A percentile compares a stretch with the other conserved stretches of the same genome.
These are phyloP conservation scores for Fragum sueziense DNA, from an alignment of 2,888 invertebrate genomes.

Conservation along the genomic window DNA sequence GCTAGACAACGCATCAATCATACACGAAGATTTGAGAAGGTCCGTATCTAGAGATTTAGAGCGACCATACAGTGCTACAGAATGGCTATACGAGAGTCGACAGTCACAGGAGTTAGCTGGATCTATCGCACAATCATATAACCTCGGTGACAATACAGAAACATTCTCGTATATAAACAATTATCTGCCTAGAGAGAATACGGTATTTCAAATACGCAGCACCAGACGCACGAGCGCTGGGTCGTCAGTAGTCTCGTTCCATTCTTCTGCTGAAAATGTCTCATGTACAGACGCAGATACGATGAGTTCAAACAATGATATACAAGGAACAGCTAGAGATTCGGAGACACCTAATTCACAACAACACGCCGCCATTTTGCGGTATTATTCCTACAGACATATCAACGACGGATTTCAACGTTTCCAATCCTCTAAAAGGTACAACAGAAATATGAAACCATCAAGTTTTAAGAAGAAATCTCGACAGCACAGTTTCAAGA, in stretches of 20 bases:
- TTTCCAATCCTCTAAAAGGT: constrained; percentile 30
- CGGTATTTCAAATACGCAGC: constrained; percentile 40
- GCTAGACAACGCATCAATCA: constrained; percentile 57
- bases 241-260: constrained; percentile 45
- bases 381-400: constrained; percentile 59
- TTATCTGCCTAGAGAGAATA: constrained; percentile 63
- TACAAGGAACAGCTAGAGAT: constrained; percentile 30
- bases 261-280: constrained; percentile 47
- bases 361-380: constrained; percentile 55
- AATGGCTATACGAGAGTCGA: constrained; percentile 51
- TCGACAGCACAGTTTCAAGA: neutral
- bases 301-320: constrained; percentile 10
- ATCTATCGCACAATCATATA: constrained; percentile 73
- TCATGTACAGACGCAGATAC: constrained; percentile 45
- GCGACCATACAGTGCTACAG: constrained; percentile 54
- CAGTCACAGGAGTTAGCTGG: constrained; percentile 69
- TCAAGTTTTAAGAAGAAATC: constrained; percentile 1
- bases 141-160: constrained; percentile 70
- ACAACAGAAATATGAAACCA: constrained; percentile 35
- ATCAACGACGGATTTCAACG: constrained; percentile 49
- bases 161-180: constrained; percentile 70
- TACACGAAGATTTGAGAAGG: constrained; percentile 60
- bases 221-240: constrained; percentile 36
- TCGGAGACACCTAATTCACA: constrained; percentile 55
- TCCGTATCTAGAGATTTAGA: constrained; percentile 59